Percentiles rank a stretch among this genome's conserved stretches.
Evolutionary conservation across 2,888 invertebrate species (phyloP).

Genomic region (Eretmocerus hayati): DNA sequence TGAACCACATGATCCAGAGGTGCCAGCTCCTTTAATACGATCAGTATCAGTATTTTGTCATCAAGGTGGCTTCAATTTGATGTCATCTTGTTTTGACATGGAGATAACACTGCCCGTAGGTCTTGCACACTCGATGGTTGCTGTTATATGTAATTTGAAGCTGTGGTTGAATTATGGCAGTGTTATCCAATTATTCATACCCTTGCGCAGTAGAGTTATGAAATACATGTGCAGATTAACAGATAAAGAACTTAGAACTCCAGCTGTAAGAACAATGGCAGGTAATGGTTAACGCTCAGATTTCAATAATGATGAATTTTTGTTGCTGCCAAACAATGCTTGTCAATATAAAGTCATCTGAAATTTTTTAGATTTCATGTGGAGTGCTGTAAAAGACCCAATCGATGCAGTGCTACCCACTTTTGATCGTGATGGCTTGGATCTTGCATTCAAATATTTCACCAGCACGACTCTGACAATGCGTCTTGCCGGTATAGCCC

Average conservation of each 20-base stretch:
- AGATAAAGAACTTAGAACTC: constrained; percentile 83
- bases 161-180: constrained; percentile 89
- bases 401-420: constrained; percentile 70
- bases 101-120: constrained; percentile 74
- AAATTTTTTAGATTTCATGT: constrained; percentile 71
- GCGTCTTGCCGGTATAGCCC: constrained; percentile 86
- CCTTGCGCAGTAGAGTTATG: constrained; percentile 77
- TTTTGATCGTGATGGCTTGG: constrained; percentile 85
- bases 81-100: constrained; percentile 79
- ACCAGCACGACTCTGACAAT: constrained; percentile 90
- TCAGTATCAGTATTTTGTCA: constrained; percentile 94
- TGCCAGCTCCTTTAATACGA: constrained; percentile 80
- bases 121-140: constrained; percentile 86
- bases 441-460: constrained; percentile 93
- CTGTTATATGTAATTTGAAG: constrained; percentile 86
- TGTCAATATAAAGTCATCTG: no score
- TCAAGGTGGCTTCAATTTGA: constrained; percentile 78
- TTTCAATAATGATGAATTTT: not conserved
- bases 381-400: constrained; percentile 91
- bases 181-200: constrained; percentile 81
- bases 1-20: constrained; percentile 89
- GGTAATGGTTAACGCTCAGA: constrained; percentile 49
- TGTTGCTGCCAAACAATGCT: not conserved
- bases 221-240: constrained; percentile 90
- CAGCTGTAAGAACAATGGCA: constrained; percentile 87